Evolutionary conservation across 2,888 invertebrate genomes (phyloP).

Genomic region (Callyntrura guangdongensis): DNA sequence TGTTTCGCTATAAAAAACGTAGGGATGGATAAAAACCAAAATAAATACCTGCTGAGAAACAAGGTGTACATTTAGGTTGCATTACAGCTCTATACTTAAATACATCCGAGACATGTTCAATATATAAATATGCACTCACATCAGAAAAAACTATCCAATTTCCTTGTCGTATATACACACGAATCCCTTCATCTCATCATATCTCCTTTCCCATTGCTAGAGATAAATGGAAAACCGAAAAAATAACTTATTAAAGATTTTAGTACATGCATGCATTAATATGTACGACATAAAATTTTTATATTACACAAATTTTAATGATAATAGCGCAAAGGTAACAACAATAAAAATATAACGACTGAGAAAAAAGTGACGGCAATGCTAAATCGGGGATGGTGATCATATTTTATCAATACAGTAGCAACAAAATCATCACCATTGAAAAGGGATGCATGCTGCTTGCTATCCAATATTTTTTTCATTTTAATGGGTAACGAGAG

Average conservation of each 20-base stretch:
- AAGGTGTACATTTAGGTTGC: no score
- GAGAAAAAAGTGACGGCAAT: conserved; percentile 52
- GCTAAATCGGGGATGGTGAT: conserved; percentile 15
- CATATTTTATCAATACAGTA: neutral
- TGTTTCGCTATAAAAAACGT: neutral
- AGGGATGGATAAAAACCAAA: no score
- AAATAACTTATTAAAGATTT: conserved; percentile 4
- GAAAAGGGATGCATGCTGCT: neutral
- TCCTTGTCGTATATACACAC: conserved; percentile 43
- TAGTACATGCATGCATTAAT: conserved; percentile 12
- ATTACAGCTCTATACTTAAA: no score
- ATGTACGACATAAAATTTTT: conserved; percentile 12
- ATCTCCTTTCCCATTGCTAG: conserved; percentile 17
- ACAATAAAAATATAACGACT: conserved; percentile 33
- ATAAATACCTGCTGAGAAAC: no score
- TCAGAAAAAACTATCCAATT: conserved; percentile 8
- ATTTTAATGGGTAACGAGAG: conserved; percentile 9
- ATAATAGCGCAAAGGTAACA: conserved; percentile 43
- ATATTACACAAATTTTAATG: conserved; percentile 38
- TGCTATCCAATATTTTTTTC: no score
- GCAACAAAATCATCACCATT: no score
- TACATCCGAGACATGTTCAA: no score
- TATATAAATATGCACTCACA: no score
- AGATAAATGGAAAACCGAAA: neutral
- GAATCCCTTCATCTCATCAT: conserved; percentile 44